Evolutionary conservation across 2,888 invertebrate genomes (phyloP), one percentile per base, ranked within the genome.

Genomic region (Drosophila subquinaria): DNA sequence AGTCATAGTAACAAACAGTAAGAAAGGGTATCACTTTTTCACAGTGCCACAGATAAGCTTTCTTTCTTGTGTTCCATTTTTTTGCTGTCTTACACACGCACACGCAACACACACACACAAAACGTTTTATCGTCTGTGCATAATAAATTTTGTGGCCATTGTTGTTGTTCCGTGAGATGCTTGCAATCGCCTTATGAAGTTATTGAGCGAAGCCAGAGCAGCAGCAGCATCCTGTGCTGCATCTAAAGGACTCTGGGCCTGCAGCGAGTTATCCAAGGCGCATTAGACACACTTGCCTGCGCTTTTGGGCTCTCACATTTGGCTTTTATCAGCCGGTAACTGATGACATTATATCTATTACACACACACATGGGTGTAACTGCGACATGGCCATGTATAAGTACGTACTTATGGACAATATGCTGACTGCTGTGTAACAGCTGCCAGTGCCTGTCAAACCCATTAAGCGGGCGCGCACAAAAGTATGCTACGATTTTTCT

Each of bases 111-210:
- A 27, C 23, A 27, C 50, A 57, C 62, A 56, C 86, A 86, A 86
- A 86, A 84, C 83, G 82, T 78, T 86, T 86, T 88, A 86, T 86
- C 84, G 86, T 82, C 88, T 86, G 87, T 86, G 89, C 86, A 86
- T 86, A 86, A 88, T 86, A 86, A 84, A 88, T 86, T 86, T 79
- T 64, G 75, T 73, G 48, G 61, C 63, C 69, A 63, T 62, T 80
- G 75, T 70, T 64, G 66, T 43, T 56, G 61, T 63, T 80, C 10
- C 43, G 20, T 73, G 50, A 52, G 40, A 30, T 52, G 15, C 55
- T 65, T 77, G 77, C 79, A 79, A 69, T 71, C 75, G 69, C 61
- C 66, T 42, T 71, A 80, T 80, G 48, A 86, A 88, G 81, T 79
- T 86, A 88, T 84, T 84, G 86, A 84, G 75, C 66, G 69, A 35